Base-by-base conservation (phyloP, 2,113 vertebrate species). In the Triplophysa dalaica region DNA sequence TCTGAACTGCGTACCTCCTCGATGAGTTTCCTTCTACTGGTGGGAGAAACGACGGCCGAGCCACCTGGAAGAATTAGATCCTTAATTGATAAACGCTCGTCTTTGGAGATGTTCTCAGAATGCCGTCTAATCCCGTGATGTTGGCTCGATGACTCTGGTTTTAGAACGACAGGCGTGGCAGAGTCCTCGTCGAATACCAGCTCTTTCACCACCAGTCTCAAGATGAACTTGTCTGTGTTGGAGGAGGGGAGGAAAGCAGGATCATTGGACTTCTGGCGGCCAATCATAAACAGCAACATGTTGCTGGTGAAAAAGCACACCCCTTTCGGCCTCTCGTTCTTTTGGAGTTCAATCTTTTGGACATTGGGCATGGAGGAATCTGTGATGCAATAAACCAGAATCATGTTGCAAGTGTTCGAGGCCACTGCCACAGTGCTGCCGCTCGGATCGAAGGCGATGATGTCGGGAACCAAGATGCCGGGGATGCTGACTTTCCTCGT, bases 391-490 rank as follows among this genome's bases (percentile, higher is more conserved):
- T 98, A 98, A 69, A 97, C 92, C 9, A 98, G 92, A 83, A 99
- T 92, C 87, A 92, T 73, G 19, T 93, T 95, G 75, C 94, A 95
- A 0, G 93, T 94, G 83, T 98, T 99, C 72, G 98, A 99, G 7
- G 97, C 95, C 77, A 99, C 94, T 0, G 95, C 95, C 0, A 98
- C 90, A 0, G 92, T 93, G 64, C 94, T 94, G 8, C 92, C 93
- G 62, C 88, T 90, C 0, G 87, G 87, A 81, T 95, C 93, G 84
- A 97, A 96, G 13, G 95, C 94, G 67, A 99, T 90, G 19, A 99
- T 93, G 83, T 99, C 98, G 1, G 97, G 98, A 45, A 96, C 96
- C 86, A 98, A 86, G 85, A 99, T 93, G n/a, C 97, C 97, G 0
- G 97, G 96, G 60, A 99, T 93, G 78, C 92, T 93, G 22, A 96